A percentile compares a stretch with the other conserved stretches of the same genome.
These are phyloP conservation scores for Halesus radiatus DNA, from an alignment of 1,140 invertebrate species.

Conservation along the genomic window DNA sequence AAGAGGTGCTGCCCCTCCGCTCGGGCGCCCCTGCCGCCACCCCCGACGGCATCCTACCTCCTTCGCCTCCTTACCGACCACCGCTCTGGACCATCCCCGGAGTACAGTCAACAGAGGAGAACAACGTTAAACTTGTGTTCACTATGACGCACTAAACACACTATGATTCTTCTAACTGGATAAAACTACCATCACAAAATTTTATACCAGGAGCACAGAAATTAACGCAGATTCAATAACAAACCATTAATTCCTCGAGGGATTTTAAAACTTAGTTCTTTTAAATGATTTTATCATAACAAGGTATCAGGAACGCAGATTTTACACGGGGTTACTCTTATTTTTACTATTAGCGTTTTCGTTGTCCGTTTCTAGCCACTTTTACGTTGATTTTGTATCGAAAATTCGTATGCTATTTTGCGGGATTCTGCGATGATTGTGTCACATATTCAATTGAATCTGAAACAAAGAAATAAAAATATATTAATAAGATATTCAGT, in stretches of 20 bases:
- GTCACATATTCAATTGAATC: constrained; percentile 18
- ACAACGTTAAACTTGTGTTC: not conserved
- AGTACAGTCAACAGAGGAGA: not conserved
- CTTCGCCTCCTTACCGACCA: constrained; percentile 37
- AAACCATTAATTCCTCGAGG: not conserved
- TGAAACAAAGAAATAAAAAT: constrained; percentile 25
- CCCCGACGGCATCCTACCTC: constrained; percentile 67
- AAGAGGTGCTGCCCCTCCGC: constrained; percentile 69
- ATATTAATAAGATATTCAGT: not conserved
- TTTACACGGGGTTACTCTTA: not conserved
- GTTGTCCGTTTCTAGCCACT: constrained; percentile 27
- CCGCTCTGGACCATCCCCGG: constrained; percentile 34
- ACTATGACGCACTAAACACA: not conserved
- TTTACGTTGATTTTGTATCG: not conserved
- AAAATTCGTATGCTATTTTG: not conserved
- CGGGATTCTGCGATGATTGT: not conserved
- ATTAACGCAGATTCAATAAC: not conserved
- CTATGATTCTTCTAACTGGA: not conserved
- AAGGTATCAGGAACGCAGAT: not conserved
- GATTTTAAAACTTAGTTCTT: not conserved
- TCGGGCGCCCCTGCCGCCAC: constrained; percentile 66
- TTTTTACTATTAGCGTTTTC: constrained; percentile 9
- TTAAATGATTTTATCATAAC: not conserved
- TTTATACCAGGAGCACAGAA: not conserved
- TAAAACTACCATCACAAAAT: constrained; percentile 16